Percentiles rank a stretch among this genome's conserved stretches.
These are phyloP conservation scores for Paradoxurus hermaphroditus DNA, from an alignment of 2,113 vertebrate genomes.

Conservation along the genomic window DNA sequence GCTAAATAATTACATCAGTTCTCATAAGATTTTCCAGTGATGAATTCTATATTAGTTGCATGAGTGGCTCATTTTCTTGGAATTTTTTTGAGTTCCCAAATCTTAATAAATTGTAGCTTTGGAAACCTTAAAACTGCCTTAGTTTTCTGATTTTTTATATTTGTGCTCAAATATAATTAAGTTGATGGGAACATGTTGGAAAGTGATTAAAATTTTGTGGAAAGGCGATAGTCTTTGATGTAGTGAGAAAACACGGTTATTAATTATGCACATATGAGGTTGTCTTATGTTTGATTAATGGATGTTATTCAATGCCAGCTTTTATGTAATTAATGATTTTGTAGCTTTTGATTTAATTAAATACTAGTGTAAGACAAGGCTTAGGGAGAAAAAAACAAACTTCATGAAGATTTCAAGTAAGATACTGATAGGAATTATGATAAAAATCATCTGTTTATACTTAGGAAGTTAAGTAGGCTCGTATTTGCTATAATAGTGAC, in stretches of 20 bases:
- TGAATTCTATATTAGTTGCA: conserved; percentile 68
- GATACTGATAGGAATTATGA: conserved; percentile 49
- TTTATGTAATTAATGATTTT: conserved; percentile 77
- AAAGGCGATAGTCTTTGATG: conserved; percentile 83
- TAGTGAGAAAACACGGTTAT: conserved; percentile 81
- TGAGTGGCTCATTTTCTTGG: conserved; percentile 71
- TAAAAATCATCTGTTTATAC: conserved; percentile 59
- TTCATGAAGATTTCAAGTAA: conserved; percentile 45
- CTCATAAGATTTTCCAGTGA: conserved; percentile 74
- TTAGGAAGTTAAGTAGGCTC: conserved; percentile 36
- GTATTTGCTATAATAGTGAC: not conserved
- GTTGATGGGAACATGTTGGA: conserved; percentile 62
- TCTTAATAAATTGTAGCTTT: conserved; percentile 69
- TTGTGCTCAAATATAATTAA: conserved; percentile 70
- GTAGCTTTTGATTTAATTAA: conserved; percentile 58
- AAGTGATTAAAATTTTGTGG: conserved; percentile 81
- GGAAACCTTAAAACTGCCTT: conserved; percentile 60
- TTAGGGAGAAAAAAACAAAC: not conserved
- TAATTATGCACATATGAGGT: conserved; percentile 83
- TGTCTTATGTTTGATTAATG: conserved; percentile 81
- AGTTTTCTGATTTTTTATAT: conserved; percentile 60
- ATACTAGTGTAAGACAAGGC: conserved; percentile 54
- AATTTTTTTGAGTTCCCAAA: conserved; percentile 68
- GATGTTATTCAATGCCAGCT: conserved; percentile 70
- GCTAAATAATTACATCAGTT: conserved; percentile 75